Evolutionary conservation across 2,797 vertebrate species (phyloP).

Genomic region (Onychomys leucogaster): DNA sequence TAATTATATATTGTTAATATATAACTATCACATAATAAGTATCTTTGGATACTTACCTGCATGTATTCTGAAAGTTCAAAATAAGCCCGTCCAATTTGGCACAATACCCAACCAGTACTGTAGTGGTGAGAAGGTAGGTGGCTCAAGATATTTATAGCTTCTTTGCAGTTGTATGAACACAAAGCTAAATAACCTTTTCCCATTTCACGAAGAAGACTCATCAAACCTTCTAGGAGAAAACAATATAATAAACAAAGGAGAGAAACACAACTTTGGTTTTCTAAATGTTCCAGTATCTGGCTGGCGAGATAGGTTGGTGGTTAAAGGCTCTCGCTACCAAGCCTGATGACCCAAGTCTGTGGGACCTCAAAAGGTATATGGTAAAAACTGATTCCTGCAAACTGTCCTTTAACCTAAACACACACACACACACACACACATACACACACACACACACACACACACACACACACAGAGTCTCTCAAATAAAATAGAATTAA

Average conservation of each 20-base stretch:
- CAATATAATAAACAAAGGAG: constrained; percentile 83
- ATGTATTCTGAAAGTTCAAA: constrained; percentile 98
- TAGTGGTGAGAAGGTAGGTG: constrained; percentile 98
- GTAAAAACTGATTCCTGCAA: background rate
- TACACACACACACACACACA: background rate
- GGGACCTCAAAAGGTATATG: background rate
- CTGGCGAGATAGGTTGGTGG: background rate
- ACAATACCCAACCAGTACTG: constrained; percentile 98
- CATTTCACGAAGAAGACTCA: constrained; percentile 95
- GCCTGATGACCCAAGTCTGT: background rate
- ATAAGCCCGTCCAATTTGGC: constrained; percentile 97
- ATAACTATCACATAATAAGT: too few species aligned
- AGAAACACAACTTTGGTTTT: constrained; percentile 66
- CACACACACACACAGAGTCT: background rate
- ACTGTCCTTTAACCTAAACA: background rate
- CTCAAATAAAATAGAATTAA: background rate
- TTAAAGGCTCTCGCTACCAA: background rate
- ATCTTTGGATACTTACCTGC: constrained; percentile 90
- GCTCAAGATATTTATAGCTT: constrained; percentile 95
- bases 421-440: background rate
- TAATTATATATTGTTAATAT: constrained; percentile 36
- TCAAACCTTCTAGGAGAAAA: constrained; percentile 93
- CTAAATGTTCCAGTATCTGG: constrained; percentile 14
- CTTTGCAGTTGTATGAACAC: constrained; percentile 98
- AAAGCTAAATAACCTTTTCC: constrained; percentile 96